phyloP scores from a whole-genome alignment of 1,140 invertebrate genomes.

The Stegodyphus mimosarum region DNA sequence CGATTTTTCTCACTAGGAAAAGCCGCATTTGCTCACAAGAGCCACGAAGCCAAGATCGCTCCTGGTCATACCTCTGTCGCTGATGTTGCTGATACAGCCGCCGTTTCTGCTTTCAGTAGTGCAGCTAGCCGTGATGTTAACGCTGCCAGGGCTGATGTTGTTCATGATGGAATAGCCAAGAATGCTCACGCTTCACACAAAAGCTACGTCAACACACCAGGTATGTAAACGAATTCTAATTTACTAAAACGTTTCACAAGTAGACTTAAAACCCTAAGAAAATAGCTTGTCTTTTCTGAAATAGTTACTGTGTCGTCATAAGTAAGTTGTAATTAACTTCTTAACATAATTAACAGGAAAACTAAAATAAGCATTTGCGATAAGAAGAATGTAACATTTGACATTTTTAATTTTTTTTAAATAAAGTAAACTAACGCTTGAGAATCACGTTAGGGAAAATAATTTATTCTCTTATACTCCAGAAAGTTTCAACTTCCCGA shows the following conservation, averaged over 20 bases:
- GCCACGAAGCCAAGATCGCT: slow-evolving; percentile 52
- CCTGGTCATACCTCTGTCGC: slow-evolving; percentile 46
- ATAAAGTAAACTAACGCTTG: no score
- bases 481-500: no score
- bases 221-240: background rate
- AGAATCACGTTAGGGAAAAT: no score
- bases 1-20: slow-evolving; percentile 7
- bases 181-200: slow-evolving; percentile 48
- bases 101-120: slow-evolving; percentile 36
- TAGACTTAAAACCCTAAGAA: no score
- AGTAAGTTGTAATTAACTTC: no score
- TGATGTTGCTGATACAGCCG: slow-evolving; percentile 33
- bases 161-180: slow-evolving; percentile 55
- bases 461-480: no score
- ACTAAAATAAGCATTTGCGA: no score
- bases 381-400: no score
- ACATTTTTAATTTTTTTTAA: no score
- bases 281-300: no score
- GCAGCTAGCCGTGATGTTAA: slow-evolving; percentile 49
- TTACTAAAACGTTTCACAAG: background rate
- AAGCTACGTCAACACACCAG: slow-evolving; percentile 31
- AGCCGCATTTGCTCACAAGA: slow-evolving; percentile 47
- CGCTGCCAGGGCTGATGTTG: slow-evolving; percentile 34
- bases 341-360: no score
- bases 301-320: no score